Conservation (phyloP, 2,113 vertebrate genomes). For the Passer domesticus region DNA sequence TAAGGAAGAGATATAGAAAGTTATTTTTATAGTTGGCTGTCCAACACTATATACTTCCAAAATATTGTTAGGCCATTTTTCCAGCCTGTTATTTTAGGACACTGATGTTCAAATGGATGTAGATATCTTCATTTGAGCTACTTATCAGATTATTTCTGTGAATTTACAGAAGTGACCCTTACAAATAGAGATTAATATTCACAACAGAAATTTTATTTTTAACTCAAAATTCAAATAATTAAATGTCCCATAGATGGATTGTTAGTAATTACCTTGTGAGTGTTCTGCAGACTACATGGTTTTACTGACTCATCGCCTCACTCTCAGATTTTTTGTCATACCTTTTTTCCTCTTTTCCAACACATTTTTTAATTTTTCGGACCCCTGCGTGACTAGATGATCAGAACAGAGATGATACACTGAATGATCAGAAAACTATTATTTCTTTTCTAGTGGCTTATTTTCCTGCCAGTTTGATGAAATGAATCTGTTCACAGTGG, state of each 20-base stretch:
- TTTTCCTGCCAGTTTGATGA: not conserved
- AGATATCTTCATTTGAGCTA: not conserved
- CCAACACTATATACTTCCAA: not conserved
- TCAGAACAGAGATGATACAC: not conserved
- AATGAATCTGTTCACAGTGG: not conserved
- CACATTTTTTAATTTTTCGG: not conserved
- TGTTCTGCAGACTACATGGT: not conserved
- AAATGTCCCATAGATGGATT: not conserved
- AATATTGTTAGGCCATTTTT: not conserved
- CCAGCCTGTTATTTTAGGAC: not conserved
- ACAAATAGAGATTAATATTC: not conserved
- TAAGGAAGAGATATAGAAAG: not conserved
- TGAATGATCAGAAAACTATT: not conserved
- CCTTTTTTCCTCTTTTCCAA: not conserved
- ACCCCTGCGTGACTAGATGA: too few species aligned
- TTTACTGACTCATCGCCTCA: not conserved
- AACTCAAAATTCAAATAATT: not conserved
- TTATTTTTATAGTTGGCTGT: not conserved
- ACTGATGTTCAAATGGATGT: not conserved
- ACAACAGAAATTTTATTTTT: not conserved
- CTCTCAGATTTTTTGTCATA: not conserved
- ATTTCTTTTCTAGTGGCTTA: not conserved
- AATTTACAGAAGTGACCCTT: not conserved
- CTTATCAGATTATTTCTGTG: not conserved
- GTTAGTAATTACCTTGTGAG: not conserved